Evolutionary conservation across 2,113 vertebrate species (phyloP), one percentile per base, ranked within the genome.

Genomic region (Cercopithecus mona): DNA sequence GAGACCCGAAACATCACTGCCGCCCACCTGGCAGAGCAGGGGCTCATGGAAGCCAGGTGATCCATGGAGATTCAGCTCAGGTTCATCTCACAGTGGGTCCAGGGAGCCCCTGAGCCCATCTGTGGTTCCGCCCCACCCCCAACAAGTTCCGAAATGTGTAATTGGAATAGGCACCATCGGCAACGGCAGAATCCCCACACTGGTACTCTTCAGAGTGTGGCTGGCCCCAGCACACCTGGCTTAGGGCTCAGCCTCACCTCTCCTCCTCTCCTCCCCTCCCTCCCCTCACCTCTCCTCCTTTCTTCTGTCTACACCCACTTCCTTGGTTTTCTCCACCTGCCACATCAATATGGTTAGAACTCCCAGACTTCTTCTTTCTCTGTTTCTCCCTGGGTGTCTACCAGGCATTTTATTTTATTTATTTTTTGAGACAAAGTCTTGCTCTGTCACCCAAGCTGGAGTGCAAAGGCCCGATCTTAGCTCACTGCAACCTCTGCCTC

Each of bases 131-230:
- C 30, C 30, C 13, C 30, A 32, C 30, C 64, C 64, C 64, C 30
- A 66, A 14, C 43, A 16, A 9, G 38, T 20, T 45, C 48, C 2
- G 0, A 45, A 45, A 57, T 3, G 20, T 8, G 4, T 68, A 1
- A 23, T 9, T 40, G 35, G 40, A 40, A 35, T 0, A 88, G 66
- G 45, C 35, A 35, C 18, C 25, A 30, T 18, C 30, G 13, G 35
- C 14, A 6, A 32, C 1, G 0, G 43, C 40, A 20, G 8, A 32
- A 20, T 18, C 38, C 18, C 38, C 38, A 2, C 38, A 0, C 43
- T 32, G 23, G 25, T 0, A 20, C 17, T 13, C 48, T 30, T 3
- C 4, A 11, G 38, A 80, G 59, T 0, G 16, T 1, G 32, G 43
- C 16, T 2, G 55, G 43, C 45, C 35, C 35, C 25, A 4, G 68